Evolutionary conservation across 37 sponge, comb jelly and placozoan genomes (phyloP).

Genomic region (Haliclona indistincta): DNA sequence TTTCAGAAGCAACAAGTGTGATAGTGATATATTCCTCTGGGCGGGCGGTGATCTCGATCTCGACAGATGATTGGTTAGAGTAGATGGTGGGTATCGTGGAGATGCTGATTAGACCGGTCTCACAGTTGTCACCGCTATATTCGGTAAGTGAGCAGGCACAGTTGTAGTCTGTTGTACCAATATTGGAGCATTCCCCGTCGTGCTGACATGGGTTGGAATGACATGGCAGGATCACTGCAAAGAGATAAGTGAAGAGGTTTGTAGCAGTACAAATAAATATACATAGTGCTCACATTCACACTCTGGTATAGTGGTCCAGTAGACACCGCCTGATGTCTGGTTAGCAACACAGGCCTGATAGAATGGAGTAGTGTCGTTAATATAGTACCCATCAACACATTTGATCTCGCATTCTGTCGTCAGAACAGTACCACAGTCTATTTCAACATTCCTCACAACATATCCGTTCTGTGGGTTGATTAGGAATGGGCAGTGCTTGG

Average conservation of each 20-base stretch:
- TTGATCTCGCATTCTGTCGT: background rate
- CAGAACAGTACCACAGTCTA: background rate
- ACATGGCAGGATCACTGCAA: conserved; percentile 12
- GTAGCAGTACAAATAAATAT: background rate
- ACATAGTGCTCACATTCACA: conserved; percentile 13
- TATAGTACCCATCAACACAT: conserved; percentile 16
- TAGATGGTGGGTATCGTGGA: background rate
- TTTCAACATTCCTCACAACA: background rate
- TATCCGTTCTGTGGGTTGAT: background rate
- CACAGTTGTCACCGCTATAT: conserved; percentile 7
- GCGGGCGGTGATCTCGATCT: background rate
- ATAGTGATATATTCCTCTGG: conserved; percentile 13
- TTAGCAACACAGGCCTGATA: background rate
- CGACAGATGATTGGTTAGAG: background rate
- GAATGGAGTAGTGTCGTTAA: background rate
- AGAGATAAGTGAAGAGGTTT: background rate
- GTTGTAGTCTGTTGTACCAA: background rate
- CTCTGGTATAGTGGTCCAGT: conserved; percentile 1
- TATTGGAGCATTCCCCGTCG: conserved; percentile 1
- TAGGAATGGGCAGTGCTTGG: background rate
- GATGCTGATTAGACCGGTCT: background rate
- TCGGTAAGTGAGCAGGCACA: conserved; percentile 1
- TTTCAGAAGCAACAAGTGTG: background rate
- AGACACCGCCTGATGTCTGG: background rate
- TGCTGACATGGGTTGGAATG: conserved; percentile 6